These are phyloP conservation scores for Anas platyrhynchos DNA, from an alignment of 2,113 vertebrate species.

Conservation along the genomic window DNA sequence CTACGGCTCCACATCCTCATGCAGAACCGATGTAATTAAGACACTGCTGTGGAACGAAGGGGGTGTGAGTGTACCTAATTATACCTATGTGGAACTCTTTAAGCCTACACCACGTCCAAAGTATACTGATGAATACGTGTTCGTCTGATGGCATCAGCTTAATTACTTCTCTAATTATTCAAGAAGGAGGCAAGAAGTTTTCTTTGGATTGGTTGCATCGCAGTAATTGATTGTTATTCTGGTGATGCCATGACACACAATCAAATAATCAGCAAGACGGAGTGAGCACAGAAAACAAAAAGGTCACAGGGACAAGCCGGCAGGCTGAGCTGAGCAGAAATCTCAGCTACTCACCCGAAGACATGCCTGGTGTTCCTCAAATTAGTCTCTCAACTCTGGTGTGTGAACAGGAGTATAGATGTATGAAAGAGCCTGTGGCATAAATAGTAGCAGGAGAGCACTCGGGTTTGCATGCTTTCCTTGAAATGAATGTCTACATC, in stretches of 20 bases:
- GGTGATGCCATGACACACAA: neutral
- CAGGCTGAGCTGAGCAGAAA: neutral
- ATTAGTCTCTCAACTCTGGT: neutral
- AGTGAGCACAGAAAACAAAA: neutral
- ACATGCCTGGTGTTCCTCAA: neutral
- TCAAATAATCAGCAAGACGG: neutral
- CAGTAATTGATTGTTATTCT: neutral
- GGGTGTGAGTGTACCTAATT: neutral
- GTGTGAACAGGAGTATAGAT: neutral
- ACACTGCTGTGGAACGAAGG: neutral
- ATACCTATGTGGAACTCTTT: neutral
- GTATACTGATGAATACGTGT: neutral
- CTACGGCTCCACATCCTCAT: neutral
- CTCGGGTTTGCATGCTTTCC: neutral
- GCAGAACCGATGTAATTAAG: neutral
- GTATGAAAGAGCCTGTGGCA: neutral
- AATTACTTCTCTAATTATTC: neutral
- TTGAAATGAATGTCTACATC: neutral
- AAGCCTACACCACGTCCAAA: neutral
- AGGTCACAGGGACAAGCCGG: neutral
- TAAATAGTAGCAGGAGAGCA: neutral
- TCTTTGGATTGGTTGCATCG: neutral
- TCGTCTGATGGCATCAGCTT: neutral
- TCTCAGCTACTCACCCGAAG: neutral
- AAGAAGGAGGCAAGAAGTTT: neutral